Evolutionary conservation across 2,797 vertebrate species (phyloP), one percentile per base, ranked within the genome.

Genomic region (Echeneis naucrates): DNA sequence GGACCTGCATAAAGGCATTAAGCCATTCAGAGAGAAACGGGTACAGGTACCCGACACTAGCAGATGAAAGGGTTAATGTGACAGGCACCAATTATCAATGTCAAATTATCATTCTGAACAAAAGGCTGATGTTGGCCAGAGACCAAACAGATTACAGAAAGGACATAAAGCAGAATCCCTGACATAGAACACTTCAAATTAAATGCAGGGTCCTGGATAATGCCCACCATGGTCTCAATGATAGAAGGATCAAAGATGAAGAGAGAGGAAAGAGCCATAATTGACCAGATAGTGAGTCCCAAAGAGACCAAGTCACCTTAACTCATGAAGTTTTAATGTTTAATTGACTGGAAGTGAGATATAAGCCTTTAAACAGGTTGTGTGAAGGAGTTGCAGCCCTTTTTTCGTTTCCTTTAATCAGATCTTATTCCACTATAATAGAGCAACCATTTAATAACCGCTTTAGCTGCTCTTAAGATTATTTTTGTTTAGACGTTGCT

Each of bases 391-490:
- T 78, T 79, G 83, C 42, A 63, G 59, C 55, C 52, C 57, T 79
- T 82, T 84, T 69, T 68, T 67, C 14, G 17, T 75, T 88, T 86
- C 77, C 84, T 92, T 87, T 88, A 87, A 93, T 92, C 87, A 90
- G 89, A 89, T 91, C 88, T 90, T 86, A 92, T 93, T 93, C 88
- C 89, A 89, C 90, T 87, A 86, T 91, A 92, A 93, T 92, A 91
- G 77, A 91, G 86, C 83, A 74, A 82, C 84, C 75, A 66, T 92
- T 85, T 93, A 94, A 92, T 93, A 90, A 92, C 82, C 72, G 81
- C 89, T 92, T 93, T 81, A 90, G 81, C 84, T 85, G 88, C 90
- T 93, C 92, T 88, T 92, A 89, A 93, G 92, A 93, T 94, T 89
- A 90, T 89, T 87, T 54, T 85, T 77, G 82, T 93, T 92, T 93